Evolutionary conservation across 1,140 invertebrate genomes (phyloP), one percentile per base, ranked within the genome.

Genomic region (Listronotus bonariensis): DNA sequence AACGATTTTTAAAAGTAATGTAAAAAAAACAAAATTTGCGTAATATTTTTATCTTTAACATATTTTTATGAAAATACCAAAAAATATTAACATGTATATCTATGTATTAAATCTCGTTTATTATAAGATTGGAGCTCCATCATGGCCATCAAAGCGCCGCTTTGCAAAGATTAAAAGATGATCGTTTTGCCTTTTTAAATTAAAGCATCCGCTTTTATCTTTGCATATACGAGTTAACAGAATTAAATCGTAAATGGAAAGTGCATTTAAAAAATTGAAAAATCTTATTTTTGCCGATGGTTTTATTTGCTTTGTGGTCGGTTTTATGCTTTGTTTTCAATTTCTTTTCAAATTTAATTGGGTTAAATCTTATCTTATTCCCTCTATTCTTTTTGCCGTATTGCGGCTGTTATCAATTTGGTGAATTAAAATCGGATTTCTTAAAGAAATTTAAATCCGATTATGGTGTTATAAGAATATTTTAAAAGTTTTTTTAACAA

Each of bases 281-380:
- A 52, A 52, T 52, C 49, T 52, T 36, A 52, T 52, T 52, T 52
- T 38, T 36, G 5, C 31, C 4, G 49, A 52, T 20, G 49, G 11
- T 52, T 52, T 52, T 52, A n/a, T 52, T 34, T 36, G n/a, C 11
- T 38, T 52, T 32, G 11, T 26, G 12, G 18, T 26, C 18, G 15
- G 45, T 36, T 52, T 52, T 52, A 52, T 38, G 26, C 49, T 52
- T 52, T 52, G 49, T 52, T 52, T 52, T 52, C 49, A 52, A 52
- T 52, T 52, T 52, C 49, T 52, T 52, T 52, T 52, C 49, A 12
- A 52, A 31, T 52, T 52, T 52, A 36, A 52, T 52, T 52, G 7
- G 49, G 49, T 52, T 52, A 52, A 52, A 52, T 8, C 49, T 20
- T 12, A 52, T 52, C n/a, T 52, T 26, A 26, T 15, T 48, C 18